A percentile compares a stretch with the other conserved stretches of the same genome.
Conservation (phyloP, 1,140 invertebrate species). For the Holcopasites calliopsidis region DNA sequence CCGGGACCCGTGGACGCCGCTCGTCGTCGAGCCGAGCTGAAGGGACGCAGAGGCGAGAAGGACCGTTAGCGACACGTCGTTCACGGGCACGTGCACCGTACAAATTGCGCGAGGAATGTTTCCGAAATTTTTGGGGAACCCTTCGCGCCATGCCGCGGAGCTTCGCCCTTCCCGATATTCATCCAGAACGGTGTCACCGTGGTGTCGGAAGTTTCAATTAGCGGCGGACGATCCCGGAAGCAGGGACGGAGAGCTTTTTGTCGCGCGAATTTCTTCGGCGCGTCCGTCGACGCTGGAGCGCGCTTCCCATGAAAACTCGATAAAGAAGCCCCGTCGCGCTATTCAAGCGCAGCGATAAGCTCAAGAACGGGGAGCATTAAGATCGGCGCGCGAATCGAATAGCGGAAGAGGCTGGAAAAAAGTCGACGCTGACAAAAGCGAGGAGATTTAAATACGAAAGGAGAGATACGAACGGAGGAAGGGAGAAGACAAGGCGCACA, state of each 20-base stretch:
- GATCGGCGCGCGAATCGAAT: constrained; percentile 43
- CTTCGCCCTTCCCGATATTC: too few relatives aligned
- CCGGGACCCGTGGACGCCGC: constrained; percentile 19
- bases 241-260: neutral
- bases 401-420: constrained; percentile 25
- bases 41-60: constrained; percentile 32
- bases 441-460: constrained; percentile 34
- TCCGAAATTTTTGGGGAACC: too few relatives aligned
- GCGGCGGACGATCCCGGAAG: neutral
- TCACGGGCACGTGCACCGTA: constrained; percentile 51
- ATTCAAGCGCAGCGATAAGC: neutral
- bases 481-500: constrained; percentile 43
- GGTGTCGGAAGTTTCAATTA: neutral
- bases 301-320: constrained; percentile 11
- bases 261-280: neutral
- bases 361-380: constrained; percentile 32
- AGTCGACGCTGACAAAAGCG: constrained; percentile 25
- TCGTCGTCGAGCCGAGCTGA: constrained; percentile 19
- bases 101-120: constrained; percentile 54
- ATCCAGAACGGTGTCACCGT: too few relatives aligned
- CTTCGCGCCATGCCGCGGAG: too few relatives aligned
- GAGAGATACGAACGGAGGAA: neutral
- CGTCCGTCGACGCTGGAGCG: neutral
- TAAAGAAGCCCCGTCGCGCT: constrained; percentile 10
- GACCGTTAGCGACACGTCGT: constrained; percentile 61